These are phyloP conservation scores for Boulengeromyrus knoepffleri DNA, from an alignment of 2,113 vertebrate species.

Conservation along the genomic window DNA sequence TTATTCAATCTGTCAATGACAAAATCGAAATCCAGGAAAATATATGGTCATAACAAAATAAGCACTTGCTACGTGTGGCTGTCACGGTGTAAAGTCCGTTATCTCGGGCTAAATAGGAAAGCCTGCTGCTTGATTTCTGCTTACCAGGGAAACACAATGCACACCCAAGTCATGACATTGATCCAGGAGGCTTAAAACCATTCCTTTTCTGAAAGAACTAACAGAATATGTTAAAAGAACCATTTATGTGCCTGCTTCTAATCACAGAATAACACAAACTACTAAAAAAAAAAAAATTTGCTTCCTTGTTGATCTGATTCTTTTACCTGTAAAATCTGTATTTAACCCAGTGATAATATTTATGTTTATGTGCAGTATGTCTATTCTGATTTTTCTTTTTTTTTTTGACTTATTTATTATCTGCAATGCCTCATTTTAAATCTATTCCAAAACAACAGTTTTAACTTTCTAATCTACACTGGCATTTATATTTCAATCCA, in stretches of 20 bases:
- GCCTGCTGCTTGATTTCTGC: neutral
- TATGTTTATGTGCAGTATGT: neutral
- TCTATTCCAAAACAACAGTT: neutral
- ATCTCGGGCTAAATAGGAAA: neutral
- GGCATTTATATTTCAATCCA: neutral
- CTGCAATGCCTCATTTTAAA: neutral
- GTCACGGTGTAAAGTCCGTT: neutral
- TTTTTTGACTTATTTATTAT: neutral
- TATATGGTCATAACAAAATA: neutral
- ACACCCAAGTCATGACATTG: neutral
- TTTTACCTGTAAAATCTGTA: conserved; percentile 7
- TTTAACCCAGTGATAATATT: neutral
- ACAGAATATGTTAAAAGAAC: neutral
- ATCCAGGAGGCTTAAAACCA: neutral
- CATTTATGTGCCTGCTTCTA: neutral
- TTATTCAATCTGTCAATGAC: neutral
- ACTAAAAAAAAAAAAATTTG: neutral
- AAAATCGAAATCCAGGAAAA: neutral
- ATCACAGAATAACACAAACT: neutral
- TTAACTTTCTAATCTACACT: neutral
- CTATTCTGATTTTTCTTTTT: neutral
- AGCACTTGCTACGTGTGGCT: neutral
- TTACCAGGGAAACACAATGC: neutral
- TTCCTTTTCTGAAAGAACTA: neutral
- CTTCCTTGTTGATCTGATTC: conserved; percentile 4